Evolutionary conservation across 2,113 vertebrate species (phyloP), one percentile per base, ranked within the genome.

Genomic region (Cyprinodon brontotheroides): DNA sequence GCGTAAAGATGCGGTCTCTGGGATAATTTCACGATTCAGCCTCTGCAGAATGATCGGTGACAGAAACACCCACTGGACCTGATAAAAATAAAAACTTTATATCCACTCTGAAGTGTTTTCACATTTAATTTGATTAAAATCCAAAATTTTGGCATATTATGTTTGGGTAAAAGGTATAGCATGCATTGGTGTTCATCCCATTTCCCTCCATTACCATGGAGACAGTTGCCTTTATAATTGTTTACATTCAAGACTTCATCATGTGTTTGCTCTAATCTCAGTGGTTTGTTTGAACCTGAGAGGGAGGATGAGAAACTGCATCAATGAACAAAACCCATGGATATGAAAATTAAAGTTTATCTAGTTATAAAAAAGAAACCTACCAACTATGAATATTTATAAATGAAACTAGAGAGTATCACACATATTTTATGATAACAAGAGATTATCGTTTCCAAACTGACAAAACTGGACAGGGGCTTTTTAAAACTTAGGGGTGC

Each of bases 1-100:
- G 93, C 90, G 89, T 86, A 90, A 91, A 88, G 81, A 84, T 67
- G 75, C 72, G 78, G 79, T 67, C 70, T 75, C 20, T 1, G 50
- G 40, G 75, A 82, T 87, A 81, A 90, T 87, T 85, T 80, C 81
- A 76, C 74, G 77, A 75, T 22, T 67, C 81, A 63, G 69, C 29
- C 9, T 75, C 81, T 65, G 50, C 73, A 88, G 29, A 57, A 57
- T 57, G 50, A 8, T 53, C 17, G 13, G 48, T 75, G 70, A 45
- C 41, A 53, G 36, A 61, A 14, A 64, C 11, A 60, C 47, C 38
- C 17, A 15, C 53, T 5, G 48, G 4, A 15, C 2, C 48, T 15
- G 48, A 2, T 17, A 53, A 12, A 17, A 15, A 50, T 14, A 14
- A 45, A 45, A 7, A 45, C 43, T 10, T 45, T 7, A 7, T 11